Base-by-base conservation (phyloP, 2,888 invertebrate species). In the Drosophila mimetica region DNA sequence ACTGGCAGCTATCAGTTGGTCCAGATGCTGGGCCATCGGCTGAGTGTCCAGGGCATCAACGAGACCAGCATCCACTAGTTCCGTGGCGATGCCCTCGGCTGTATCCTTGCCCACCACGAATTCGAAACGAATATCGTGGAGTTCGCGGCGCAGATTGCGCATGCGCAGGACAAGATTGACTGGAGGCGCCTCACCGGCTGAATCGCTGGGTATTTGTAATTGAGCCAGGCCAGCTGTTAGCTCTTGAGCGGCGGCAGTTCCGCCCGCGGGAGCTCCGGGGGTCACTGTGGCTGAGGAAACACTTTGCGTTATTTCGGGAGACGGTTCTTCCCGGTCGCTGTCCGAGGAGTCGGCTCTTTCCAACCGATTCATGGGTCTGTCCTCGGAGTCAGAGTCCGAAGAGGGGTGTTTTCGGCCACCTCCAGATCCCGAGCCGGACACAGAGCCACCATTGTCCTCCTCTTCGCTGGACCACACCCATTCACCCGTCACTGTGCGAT, bases 401-500 rank as follows among this genome's bases (percentile, higher is more conserved):
- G 93, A 93, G 55, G 93, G 93, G 28, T 80, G 81, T 55, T 90
- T 88, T 70, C 92, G 92, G 50, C 92, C 88, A 0, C 80, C 80
- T 72, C 92, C 92, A 65, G 92, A 60, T 6, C 60, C 60, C 0
- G 61, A 39, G 8, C 60, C 60, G 6, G 54, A 30, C 13, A 30
- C 60, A 6, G 60, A 84, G 30, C 73, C 93, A 16, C 74, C 93
- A 60, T 94, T 95, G 82, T 95, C 96, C 81, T 98, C 97, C 89
- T 98, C 98, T 89, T 97, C 97, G 85, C 97, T 97, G 66, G 98
- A 98, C 98, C 99, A 99, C 69, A 98, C 98, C 99, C 99, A 99
- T 91, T 98, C 98, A 36, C 99, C 99, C 22, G 98, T 98, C 85
- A 97, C 97, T 77, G 98, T 98, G 88, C 98, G 95, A 92, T 98